Evolutionary conservation across 2,113 vertebrate genomes (phyloP), one percentile per base, ranked within the genome.

Genomic region (Halcyon senegalensis): DNA sequence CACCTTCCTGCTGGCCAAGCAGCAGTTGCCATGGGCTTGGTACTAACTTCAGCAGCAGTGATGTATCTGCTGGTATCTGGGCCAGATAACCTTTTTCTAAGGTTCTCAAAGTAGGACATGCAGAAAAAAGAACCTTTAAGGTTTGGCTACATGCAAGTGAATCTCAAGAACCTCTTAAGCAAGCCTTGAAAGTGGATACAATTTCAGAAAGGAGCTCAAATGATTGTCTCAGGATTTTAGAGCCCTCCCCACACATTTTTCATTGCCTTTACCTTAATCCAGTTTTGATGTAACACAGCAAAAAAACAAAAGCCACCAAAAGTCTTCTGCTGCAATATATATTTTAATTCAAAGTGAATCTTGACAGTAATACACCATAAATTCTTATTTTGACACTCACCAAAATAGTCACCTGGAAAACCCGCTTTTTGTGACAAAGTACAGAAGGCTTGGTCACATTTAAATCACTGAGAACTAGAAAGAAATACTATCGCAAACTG

Each of bases 391-490:
- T 99, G 99, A 99, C 99, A 99, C 99, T 99, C 99, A 99, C 99
- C 99, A 99, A 99, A 99, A 99, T 99, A 99, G 99, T 99, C 99
- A 99, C 99, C 99, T 99, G 99, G 99, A 99, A 99, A 99, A 99
- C 99, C 99, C 99, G 99, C 99, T 99, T 99, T 99, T 99, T 99
- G 99, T 99, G 99, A 99, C 99, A 98, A 99, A 99, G 99, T 99
- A 99, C 98, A 99, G 99, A 99, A 99, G 99, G 99, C 99, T 99
- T 99, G 99, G 99, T 99, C 99, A 99, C 99, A 99, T 99, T 99
- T 99, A 99, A 99, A 99, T 99, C 99, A 99, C 99, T 99, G 99
- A 99, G 99, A 99, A 99, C 99, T 99, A 99, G 99, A 99, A 98
- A 99, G 99, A 99, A 99, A 99, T 99, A 99, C 99, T 99, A 99